Evolutionary conservation across 2,888 invertebrate genomes (phyloP).

Genomic region (Andrena hattorfiana): DNA sequence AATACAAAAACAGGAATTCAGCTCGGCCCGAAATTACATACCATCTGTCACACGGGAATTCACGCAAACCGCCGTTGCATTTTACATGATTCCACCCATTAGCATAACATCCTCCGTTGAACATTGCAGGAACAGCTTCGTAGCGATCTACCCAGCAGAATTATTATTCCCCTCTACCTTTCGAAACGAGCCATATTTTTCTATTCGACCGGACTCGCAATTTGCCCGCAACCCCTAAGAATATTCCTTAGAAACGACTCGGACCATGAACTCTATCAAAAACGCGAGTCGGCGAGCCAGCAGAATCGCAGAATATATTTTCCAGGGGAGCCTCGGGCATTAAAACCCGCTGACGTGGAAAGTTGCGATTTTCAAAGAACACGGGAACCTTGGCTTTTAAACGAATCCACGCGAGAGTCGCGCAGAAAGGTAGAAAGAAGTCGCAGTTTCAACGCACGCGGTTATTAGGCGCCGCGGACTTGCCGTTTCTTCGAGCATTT

Average conservation of each 20-base stretch:
- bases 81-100: constrained; percentile 12
- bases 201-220: not conserved
- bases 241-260: not conserved
- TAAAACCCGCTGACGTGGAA: not conserved
- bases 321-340: not conserved
- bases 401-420: not conserved
- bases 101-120: constrained; percentile 15
- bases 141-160: not conserved
- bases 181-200: not conserved
- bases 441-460: not conserved
- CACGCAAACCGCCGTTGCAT: constrained; percentile 9
- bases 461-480: constrained; percentile 1
- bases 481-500: constrained; percentile 13
- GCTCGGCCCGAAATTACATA: not conserved
- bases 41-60: constrained; percentile 30
- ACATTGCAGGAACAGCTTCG: not conserved
- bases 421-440: not conserved
- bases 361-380: not conserved
- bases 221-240: not conserved
- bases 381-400: not conserved
- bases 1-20: not conserved
- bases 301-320: not conserved
- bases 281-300: not conserved
- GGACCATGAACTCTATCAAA: no score
- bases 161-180: constrained; percentile 6